These are phyloP conservation scores for Hydraecia micacea DNA, from an alignment of 2,888 invertebrate species.

Conservation along the genomic window DNA sequence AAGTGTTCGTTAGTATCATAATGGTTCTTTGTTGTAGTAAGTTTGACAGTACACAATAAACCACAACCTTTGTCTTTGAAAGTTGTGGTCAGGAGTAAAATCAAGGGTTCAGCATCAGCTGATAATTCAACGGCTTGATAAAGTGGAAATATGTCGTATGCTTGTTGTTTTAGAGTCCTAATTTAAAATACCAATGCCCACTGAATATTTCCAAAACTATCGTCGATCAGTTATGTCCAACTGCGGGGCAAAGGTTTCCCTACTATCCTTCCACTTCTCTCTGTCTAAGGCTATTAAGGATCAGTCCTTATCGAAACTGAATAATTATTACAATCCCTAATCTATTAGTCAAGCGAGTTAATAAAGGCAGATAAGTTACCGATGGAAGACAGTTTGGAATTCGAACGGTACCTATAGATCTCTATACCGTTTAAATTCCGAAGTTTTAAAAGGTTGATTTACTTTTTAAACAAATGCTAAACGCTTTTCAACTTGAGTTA, in stretches of 20 bases:
- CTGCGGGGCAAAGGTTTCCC: rapidly evolving
- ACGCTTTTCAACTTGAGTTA: not conserved
- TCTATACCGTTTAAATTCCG: not conserved
- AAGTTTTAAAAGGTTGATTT: not conserved
- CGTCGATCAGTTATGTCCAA: not conserved
- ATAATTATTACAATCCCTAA: not conserved
- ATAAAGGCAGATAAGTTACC: not conserved
- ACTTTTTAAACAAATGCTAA: not conserved
- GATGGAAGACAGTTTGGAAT: not conserved
- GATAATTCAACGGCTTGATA: not conserved
- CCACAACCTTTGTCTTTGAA: not conserved
- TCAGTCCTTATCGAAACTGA: not conserved
- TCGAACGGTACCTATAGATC: not conserved
- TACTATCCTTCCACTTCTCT: not conserved
- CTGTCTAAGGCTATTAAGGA: not conserved
- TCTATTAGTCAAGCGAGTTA: not conserved
- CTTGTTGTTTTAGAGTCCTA: not conserved
- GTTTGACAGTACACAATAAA: not conserved
- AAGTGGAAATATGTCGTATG: not conserved
- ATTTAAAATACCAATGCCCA: not conserved
- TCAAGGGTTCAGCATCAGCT: not conserved
- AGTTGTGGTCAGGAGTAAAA: not conserved
- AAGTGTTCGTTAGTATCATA: not conserved
- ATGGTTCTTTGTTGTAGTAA: not conserved
- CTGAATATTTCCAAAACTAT: not conserved